phyloP scores from a whole-genome alignment of 1,140 invertebrate species.

The Ylistrum balloti region DNA sequence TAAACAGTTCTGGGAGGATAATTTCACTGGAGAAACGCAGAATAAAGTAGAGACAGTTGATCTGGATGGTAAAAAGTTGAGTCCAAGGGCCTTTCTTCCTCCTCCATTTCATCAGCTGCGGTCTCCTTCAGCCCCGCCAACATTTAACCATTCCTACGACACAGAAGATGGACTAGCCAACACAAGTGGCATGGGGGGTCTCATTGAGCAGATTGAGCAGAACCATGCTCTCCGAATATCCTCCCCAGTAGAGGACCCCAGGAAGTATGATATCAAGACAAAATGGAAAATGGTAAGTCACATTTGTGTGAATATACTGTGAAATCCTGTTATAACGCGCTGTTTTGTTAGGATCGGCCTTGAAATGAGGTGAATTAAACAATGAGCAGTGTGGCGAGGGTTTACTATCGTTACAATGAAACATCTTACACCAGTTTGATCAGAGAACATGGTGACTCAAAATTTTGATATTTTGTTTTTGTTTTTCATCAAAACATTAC shows the following conservation, averaged over 20 bases:
- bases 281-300: constrained; percentile 4
- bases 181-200: constrained; percentile 55
- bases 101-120: constrained; percentile 63
- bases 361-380: too few species aligned
- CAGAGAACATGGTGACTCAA: too few species aligned
- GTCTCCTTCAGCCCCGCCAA: constrained; percentile 78
- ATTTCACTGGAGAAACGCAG: background rate
- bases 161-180: constrained; percentile 50
- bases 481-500: too few species aligned
- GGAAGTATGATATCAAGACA: constrained; percentile 41
- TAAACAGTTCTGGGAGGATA: constrained; percentile 58
- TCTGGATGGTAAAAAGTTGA: constrained; percentile 71
- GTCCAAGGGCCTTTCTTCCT: constrained; percentile 74
- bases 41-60: constrained; percentile 67
- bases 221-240: constrained; percentile 56
- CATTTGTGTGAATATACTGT: too few species aligned
- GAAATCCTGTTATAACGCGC: too few species aligned
- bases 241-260: constrained; percentile 51
- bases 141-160: constrained; percentile 59
- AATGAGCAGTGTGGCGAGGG: too few species aligned
- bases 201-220: constrained; percentile 59
- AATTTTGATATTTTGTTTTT: too few species aligned
- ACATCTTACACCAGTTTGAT: too few species aligned
- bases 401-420: too few species aligned
- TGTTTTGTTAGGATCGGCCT: too few species aligned